Evolutionary conservation across 2,888 invertebrate genomes (phyloP).

Genomic region (Aproaerema taeniolella): DNA sequence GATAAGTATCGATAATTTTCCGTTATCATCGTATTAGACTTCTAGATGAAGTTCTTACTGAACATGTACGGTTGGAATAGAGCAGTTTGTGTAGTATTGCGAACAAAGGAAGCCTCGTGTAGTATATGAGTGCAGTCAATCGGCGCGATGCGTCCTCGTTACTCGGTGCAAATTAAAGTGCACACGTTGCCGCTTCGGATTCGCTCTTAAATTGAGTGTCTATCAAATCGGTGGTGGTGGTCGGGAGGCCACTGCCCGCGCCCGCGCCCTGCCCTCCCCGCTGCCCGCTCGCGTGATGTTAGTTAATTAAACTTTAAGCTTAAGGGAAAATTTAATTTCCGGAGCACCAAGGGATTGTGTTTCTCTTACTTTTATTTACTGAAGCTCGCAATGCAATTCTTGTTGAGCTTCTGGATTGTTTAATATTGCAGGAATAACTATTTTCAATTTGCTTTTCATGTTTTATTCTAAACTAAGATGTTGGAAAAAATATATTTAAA

Average conservation of each 20-base stretch:
- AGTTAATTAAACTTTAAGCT: constrained; percentile 67
- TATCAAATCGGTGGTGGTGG: constrained; percentile 39
- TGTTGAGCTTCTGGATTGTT: constrained; percentile 27
- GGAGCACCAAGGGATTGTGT: constrained; percentile 49
- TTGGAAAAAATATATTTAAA: no score
- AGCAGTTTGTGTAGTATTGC: background rate
- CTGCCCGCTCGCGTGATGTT: constrained; percentile 53
- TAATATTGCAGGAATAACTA: background rate
- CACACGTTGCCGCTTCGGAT: constrained; percentile 27
- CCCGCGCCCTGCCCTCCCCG: constrained; percentile 17
- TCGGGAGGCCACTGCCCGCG: constrained; percentile 20
- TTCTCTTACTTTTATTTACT: constrained; percentile 49
- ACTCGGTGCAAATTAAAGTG: constrained; percentile 40
- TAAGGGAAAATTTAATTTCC: constrained; percentile 69
- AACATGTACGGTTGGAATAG: no score
- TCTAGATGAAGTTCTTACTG: no score
- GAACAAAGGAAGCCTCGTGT: background rate
- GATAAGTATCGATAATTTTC: no score
- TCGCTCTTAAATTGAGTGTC: constrained; percentile 50
- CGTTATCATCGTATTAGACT: no score
- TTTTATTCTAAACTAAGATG: no score
- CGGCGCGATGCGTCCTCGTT: constrained; percentile 18
- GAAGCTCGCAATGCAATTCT: constrained; percentile 29
- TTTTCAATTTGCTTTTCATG: background rate
- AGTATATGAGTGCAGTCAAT: background rate